phyloP scores from a whole-genome alignment of 2,797 vertebrate genomes.

The Acipenser oxyrinchus region DNA sequence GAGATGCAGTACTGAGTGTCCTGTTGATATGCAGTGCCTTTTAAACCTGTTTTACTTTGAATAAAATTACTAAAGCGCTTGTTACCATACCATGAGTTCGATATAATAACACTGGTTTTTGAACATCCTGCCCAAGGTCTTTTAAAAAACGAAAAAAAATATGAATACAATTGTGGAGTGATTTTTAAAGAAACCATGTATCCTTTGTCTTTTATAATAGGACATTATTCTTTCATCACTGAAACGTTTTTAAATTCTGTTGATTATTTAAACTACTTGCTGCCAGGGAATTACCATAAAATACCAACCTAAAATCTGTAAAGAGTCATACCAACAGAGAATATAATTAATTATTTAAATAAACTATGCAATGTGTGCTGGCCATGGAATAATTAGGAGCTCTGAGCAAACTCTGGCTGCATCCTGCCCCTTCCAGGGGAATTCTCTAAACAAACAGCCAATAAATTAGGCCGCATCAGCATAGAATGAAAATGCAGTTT shows the following conservation, averaged over 20 bases:
- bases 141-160: too few species aligned
- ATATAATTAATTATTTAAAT: constrained; percentile 11
- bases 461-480: constrained; percentile 15
- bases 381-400: constrained; percentile 3
- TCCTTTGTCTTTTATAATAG: too few species aligned
- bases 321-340: not conserved
- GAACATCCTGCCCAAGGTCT: too few species aligned
- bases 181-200: too few species aligned
- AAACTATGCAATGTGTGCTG: constrained; percentile 5
- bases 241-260: not conserved
- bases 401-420: constrained; percentile 29
- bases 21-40: too few species aligned
- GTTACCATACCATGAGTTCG: too few species aligned
- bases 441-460: constrained; percentile 9
- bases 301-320: constrained; percentile 1
- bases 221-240: too few species aligned
- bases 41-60: too few species aligned
- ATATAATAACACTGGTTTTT: too few species aligned
- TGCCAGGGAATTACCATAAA: constrained; percentile 4
- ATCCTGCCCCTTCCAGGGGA: constrained; percentile 27
- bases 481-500: constrained; percentile 21
- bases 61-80: too few species aligned
- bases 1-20: too few species aligned
- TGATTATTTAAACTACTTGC: not conserved
- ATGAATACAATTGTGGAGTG: too few species aligned